Conservation (phyloP, 1,140 invertebrate genomes). For the Diploscapter pachys region DNA sequence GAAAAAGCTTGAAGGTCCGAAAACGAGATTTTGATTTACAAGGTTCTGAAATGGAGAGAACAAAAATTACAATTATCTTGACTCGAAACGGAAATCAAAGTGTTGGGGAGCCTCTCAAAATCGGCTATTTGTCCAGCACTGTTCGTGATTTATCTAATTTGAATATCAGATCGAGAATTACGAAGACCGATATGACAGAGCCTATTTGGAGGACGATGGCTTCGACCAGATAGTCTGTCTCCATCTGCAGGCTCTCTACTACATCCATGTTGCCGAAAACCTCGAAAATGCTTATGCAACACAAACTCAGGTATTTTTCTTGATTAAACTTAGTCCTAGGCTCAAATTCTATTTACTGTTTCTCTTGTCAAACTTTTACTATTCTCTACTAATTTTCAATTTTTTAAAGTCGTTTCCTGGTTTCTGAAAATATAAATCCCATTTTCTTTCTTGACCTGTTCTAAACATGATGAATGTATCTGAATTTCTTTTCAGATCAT, state of each 20-base stretch:
- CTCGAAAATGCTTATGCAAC: constrained; percentile 27
- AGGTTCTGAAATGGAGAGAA: too few relatives aligned
- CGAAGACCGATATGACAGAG: constrained; percentile 8
- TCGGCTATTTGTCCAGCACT: neutral
- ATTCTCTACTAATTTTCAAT: neutral
- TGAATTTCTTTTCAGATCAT: constrained; percentile 27
- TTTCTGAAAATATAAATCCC: too few relatives aligned
- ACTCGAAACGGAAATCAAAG: neutral
- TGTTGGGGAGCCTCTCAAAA: neutral
- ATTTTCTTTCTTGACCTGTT: too few relatives aligned
- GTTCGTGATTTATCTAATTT: neutral
- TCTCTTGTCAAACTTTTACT: neutral
- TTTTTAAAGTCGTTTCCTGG: neutral
- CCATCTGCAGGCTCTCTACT: constrained; percentile 35
- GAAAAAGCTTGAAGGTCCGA: too few relatives aligned
- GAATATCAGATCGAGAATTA: constrained; percentile 21
- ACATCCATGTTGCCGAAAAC: constrained; percentile 23
- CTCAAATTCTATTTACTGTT: too few relatives aligned
- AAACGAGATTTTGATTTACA: too few relatives aligned
- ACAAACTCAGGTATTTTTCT: constrained; percentile 28
- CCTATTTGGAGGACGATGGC: constrained; percentile 19
- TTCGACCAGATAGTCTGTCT: constrained; percentile 32
- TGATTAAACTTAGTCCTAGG: neutral
- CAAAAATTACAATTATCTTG: too few relatives aligned
- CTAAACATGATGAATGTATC: too few relatives aligned